Evolutionary conservation across 2,888 invertebrate genomes (phyloP).

Genomic region (Trisateles emortualis): DNA sequence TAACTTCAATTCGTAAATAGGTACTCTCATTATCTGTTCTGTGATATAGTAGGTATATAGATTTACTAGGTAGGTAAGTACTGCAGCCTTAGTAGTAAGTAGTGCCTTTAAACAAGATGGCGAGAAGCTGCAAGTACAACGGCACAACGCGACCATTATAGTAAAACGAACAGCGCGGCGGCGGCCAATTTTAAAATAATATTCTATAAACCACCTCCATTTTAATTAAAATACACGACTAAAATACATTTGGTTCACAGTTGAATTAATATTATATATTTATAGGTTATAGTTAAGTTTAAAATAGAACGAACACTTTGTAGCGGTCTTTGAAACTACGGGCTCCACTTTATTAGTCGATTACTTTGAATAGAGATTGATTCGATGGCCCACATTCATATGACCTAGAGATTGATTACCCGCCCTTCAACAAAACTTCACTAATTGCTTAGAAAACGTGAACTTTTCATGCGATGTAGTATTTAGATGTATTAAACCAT

Average conservation of each 20-base stretch:
- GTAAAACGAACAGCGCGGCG: conserved; percentile 13
- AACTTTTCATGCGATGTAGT: conserved; percentile 23
- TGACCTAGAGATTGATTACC: conserved; percentile 47
- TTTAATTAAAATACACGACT: background rate
- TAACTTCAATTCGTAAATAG: background rate
- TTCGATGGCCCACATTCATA: conserved; percentile 44
- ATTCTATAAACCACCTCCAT: background rate
- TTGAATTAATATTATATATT: background rate
- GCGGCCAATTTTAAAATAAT: background rate
- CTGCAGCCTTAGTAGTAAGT: conserved; percentile 39
- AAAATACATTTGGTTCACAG: background rate
- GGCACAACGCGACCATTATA: conserved; percentile 23
- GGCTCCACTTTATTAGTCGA: conserved; percentile 36
- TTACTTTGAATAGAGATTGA: conserved; percentile 39
- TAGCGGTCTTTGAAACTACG: conserved; percentile 17
- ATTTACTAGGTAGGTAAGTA: conserved; percentile 15
- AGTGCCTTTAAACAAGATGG: conserved; percentile 67
- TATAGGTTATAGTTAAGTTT: background rate
- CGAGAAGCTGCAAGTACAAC: conserved; percentile 58
- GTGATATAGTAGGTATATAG: too few species aligned
- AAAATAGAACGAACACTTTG: conserved; percentile 18
- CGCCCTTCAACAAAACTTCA: conserved; percentile 42
- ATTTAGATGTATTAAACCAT: conserved; percentile 19
- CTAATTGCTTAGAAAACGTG: conserved; percentile 37
- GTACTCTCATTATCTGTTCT: background rate